phyloP scores from a whole-genome alignment of 2,888 invertebrate genomes.

The Nemotelus pantherinus region DNA sequence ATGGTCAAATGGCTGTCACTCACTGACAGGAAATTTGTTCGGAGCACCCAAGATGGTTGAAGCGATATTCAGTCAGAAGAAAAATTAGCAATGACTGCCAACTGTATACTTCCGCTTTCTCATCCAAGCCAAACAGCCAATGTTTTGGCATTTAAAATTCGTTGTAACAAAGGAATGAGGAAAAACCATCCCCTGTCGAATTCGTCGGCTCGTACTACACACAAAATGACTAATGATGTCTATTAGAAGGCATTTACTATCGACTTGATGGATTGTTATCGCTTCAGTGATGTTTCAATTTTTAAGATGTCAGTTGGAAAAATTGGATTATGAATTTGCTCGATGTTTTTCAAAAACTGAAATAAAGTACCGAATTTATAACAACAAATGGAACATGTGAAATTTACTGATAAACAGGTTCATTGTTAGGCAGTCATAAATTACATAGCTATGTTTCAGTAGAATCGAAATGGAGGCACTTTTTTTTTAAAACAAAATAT shows the following conservation, averaged over 20 bases:
- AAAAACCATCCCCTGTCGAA: slow-evolving; percentile 2
- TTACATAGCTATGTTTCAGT: neutral
- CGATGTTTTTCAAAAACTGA: slow-evolving; percentile 9
- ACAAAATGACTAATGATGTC: slow-evolving; percentile 43
- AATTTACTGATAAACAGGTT: slow-evolving; percentile 4
- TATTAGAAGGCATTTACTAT: slow-evolving; percentile 42
- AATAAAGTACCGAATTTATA: slow-evolving; percentile 25
- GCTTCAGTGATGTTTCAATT: slow-evolving; percentile 44
- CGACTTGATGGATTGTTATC: slow-evolving; percentile 43
- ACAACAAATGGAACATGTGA: neutral
- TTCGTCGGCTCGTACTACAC: slow-evolving; percentile 8
- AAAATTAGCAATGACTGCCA: neutral
- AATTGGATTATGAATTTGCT: slow-evolving; percentile 36
- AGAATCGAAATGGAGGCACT: no score
- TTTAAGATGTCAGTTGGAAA: slow-evolving; percentile 39
- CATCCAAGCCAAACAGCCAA: neutral
- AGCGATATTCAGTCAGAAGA: neutral
- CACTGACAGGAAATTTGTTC: slow-evolving; percentile 40
- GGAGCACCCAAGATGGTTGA: neutral
- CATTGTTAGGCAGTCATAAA: neutral
- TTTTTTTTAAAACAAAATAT: no score
- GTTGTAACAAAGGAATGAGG: neutral
- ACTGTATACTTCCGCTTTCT: neutral
- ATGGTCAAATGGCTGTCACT: slow-evolving; percentile 43
- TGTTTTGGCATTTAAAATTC: no score